Base-by-base conservation (phyloP, 2,113 vertebrate species). In the Larimichthys polyactis region DNA sequence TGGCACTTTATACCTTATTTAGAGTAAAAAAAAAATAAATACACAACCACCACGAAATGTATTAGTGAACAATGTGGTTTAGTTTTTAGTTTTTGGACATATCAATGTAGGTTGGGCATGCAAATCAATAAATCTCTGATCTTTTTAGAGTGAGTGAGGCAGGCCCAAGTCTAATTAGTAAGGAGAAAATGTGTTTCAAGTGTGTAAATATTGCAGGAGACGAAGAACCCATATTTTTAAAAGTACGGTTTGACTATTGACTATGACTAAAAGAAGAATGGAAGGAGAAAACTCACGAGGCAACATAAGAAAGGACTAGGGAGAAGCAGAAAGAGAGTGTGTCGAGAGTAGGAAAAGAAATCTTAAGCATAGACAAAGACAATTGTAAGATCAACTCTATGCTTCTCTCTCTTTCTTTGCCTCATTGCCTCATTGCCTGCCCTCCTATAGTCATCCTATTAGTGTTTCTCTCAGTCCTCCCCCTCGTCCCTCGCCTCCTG, bases 401-500 rank as follows among this genome's bases (percentile, higher is more conserved):
- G 78, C 70, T 82, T 89, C 60, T 59, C 71, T 86, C 63, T 69
- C 43, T 78, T 57, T 82, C 73, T 75, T 32, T 82, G 86, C 82
- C 76, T 90, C 87, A 91, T 32, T 82, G 86, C 82, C 76, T 90
- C 87, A 91, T 90, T 78, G 75, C 67, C 68, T 77, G 73, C 36
- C 54, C 82, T 81, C 81, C 83, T 48, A 67, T 75, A 63, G 81
- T 71, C 86, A 79, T 74, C 64, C 74, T 80, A 87, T 86, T 83
- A 85, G 76, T 71, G 63, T 69, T 64, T 68, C 71, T 75, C 71
- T 70, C 58, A 75, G 82, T 78, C 43, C 40, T 51, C n/a, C 75
- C 44, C 51, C 65, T 64, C 2, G 12, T 43, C 74, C 29, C 40
- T 65, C 55, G 19, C 67, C 79, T 86, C 79, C 60, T 60, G 75